Conservation (phyloP, 1,140 invertebrate species). For the Vollenhovia emeryi region DNA sequence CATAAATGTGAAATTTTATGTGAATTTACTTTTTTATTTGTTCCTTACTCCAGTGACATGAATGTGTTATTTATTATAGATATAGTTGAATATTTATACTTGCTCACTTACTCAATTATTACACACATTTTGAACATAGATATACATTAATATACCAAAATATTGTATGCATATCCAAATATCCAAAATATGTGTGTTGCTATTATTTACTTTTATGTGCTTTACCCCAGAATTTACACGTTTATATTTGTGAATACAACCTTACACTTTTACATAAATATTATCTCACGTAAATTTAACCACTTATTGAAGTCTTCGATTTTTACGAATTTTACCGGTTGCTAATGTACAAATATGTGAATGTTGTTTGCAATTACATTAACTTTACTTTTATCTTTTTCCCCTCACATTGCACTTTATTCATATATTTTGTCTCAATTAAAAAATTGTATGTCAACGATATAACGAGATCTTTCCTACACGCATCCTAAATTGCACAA, state of each 20-base stretch:
- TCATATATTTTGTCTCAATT: neutral
- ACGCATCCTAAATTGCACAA: conserved; percentile 59
- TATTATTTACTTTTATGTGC: conserved; percentile 38
- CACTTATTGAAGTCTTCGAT: neutral
- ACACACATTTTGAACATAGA: neutral
- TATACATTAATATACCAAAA: neutral
- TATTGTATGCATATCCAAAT: conserved; percentile 9
- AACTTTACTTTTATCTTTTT: conserved; percentile 10
- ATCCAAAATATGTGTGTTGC: conserved; percentile 20
- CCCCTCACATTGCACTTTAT: conserved; percentile 12
- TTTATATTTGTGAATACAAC: conserved; percentile 10
- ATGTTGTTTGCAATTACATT: conserved; percentile 13
- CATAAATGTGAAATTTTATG: conserved; percentile 14
- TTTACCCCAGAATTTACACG: neutral
- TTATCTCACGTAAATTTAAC: conserved; percentile 10
- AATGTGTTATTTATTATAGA: conserved; percentile 24
- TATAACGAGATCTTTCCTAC: neutral
- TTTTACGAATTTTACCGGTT: neutral
- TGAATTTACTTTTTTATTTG: neutral
- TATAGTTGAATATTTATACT: conserved; percentile 30
- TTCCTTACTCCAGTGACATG: conserved; percentile 16
- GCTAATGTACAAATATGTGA: conserved; percentile 32
- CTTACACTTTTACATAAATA: neutral
- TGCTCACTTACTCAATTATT: neutral
- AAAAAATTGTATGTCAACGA: neutral